Evolutionary conservation across 1,140 invertebrate species (phyloP), one percentile per base, ranked within the genome.

Genomic region (Scaptomyza graminum): DNA sequence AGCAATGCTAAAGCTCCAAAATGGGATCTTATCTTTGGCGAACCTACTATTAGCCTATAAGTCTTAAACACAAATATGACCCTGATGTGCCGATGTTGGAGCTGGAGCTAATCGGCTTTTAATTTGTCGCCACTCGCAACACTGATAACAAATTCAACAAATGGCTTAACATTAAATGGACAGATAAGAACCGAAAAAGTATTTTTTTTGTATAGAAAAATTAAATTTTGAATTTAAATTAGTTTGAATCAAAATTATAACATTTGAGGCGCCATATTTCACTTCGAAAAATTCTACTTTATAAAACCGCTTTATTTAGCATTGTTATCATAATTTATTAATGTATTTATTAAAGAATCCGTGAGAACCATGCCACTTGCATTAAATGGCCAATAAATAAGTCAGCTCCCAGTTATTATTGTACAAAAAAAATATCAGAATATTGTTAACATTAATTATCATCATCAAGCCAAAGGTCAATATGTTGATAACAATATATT

Each of bases 101-200:
- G 15, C 15, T 15, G 0, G n/a, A 13, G 49, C 73, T 85, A 81
- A 85, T 87, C 74, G 63, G 16, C 16, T 44, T 75, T 62, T 39
- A 68, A 55, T 47, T 70, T 68, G 62, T 67, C 70, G 56, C 25
- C 16, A 34, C 50, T 64, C 34, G 16, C 7, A 39, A 51, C 57
- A 59, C 46, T 71, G 81, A 85, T 87, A 85, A 87, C 74, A 65
- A 67, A 49, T 81, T 81, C 60, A 77, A 50, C 60, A 71, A 75
- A 84, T 76, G 54, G 63, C 61, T 56, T 4, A 18, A 8, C 2
- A 18, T 5, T 5, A 31, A 3, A 46, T 22, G 18, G 12, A 41
- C 37, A 41, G 37, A 12, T 41, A 41, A n/a, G 37, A 41, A 41
- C 37, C 4, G 37, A n/a, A 34, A 34, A 1, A 34, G 31, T 34